Conservation (phyloP, 1,140 invertebrate species). For the Cherax destructor region DNA sequence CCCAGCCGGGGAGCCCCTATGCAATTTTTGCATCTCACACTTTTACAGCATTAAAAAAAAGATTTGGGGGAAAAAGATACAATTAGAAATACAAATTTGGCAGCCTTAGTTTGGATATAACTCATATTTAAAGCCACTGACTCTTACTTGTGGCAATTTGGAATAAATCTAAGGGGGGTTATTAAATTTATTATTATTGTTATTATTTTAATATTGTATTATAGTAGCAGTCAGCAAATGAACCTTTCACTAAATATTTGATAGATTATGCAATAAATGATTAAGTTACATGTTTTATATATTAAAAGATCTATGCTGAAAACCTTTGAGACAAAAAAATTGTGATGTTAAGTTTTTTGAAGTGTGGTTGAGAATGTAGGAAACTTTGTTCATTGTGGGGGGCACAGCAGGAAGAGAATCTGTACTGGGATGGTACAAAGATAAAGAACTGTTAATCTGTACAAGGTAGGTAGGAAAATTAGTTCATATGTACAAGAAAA, state of each 20-base stretch:
- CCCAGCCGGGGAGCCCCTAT: constrained; percentile 5
- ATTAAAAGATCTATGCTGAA: neutral
- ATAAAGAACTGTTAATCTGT: neutral
- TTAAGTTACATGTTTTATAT: too few species aligned
- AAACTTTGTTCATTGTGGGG: neutral
- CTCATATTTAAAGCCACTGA: neutral
- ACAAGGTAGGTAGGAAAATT: neutral
- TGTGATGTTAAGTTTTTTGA: neutral
- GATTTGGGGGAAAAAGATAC: neutral
- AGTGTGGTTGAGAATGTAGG: neutral
- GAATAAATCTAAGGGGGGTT: neutral
- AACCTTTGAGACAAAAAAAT: neutral
- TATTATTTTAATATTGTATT: neutral
- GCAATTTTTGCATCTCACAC: constrained; percentile 12
- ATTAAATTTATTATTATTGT: neutral
- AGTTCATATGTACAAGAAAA: neutral
- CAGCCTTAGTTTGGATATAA: neutral
- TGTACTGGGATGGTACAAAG: neutral
- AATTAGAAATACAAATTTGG: constrained; percentile 15
- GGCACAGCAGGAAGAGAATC: neutral
- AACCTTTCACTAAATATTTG: neutral
- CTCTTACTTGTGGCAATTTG: neutral
- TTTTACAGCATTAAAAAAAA: neutral
- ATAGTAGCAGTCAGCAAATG: neutral
- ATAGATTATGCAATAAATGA: too few species aligned